Base-by-base conservation (phyloP, 2,113 vertebrate species). In the Mormyrus iriodes region DNA sequence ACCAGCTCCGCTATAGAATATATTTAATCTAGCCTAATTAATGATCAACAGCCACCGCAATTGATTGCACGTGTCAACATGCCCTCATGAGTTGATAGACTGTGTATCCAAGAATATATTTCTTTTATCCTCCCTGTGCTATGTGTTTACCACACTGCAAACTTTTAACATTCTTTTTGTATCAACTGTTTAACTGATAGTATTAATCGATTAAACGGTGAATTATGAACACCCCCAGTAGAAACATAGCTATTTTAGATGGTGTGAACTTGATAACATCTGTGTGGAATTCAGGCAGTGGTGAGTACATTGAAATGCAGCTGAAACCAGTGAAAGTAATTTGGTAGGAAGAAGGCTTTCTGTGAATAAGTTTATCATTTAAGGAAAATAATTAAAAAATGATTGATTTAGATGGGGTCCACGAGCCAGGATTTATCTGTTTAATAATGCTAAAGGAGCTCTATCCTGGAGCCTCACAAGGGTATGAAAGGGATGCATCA, bases 381-480 rank as follows among this genome's bases (percentile, higher is more conserved):
- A 65, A 61, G 42, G 17, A 10, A 86, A 21, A 10, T 15, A 21
- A 39, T 58, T 58, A 58, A 61, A 58, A 55, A 58, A 61, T 39
- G 31, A 9, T 48, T 58, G 53, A 61, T 87, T 55, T 31, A 27
- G 53, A 24, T 87, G 86, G 53, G 35, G 39, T n/a, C 55, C 19
- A 46, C 46, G 24, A 61, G 52, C 53, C 21, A 87, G 86, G 86
- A 87, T 87, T 87, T 65, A 61, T 87, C 53, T 65, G 86, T 87
- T 65, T 87, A 87, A 87, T 87, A 87, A 65, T 65, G 52, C 24
- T 55, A 24, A 27, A n/a, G 21, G 86, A 61, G 86, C 27, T n/a
- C 21, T 46, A 12, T 44, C 42, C 3, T 87, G 52, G 15, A 55
- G 85, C 35, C 53, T 87, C 55, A 8, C 31, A 53, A 61, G 35